A percentile compares a stretch with the other conserved stretches of the same genome.
These are phyloP conservation scores for Fulmarus glacialis DNA, from an alignment of 2,113 vertebrate species.

Conservation along the genomic window DNA sequence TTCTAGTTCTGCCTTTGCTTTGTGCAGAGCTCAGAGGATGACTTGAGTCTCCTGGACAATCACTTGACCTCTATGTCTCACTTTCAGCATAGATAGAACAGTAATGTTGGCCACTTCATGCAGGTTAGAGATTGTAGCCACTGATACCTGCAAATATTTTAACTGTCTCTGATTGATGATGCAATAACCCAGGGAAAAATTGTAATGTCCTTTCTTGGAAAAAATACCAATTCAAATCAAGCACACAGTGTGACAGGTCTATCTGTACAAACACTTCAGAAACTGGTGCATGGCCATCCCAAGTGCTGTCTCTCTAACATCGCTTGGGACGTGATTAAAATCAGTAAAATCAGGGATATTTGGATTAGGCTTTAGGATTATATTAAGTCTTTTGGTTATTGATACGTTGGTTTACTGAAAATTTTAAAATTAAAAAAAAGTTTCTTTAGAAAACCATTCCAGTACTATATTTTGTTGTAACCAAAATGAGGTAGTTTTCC, in stretches of 20 bases:
- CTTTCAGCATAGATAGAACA: background rate
- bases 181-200: background rate
- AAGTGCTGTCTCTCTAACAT: background rate
- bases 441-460: background rate
- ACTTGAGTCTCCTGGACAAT: background rate
- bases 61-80: background rate
- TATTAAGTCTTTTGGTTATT: background rate
- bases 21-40: background rate
- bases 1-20: background rate
- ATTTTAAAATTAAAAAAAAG: background rate
- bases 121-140: background rate
- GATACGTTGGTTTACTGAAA: background rate
- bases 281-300: background rate
- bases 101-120: background rate
- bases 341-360: background rate
- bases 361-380: background rate
- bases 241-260: accelerated
- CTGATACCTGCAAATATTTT: background rate
- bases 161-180: background rate
- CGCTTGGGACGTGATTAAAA: background rate
- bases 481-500: background rate
- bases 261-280: background rate
- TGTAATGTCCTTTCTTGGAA: background rate
- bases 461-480: background rate
- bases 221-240: background rate